Base-by-base conservation (phyloP, 2,888 invertebrate genomes). In the Chloroclysta siterata region DNA sequence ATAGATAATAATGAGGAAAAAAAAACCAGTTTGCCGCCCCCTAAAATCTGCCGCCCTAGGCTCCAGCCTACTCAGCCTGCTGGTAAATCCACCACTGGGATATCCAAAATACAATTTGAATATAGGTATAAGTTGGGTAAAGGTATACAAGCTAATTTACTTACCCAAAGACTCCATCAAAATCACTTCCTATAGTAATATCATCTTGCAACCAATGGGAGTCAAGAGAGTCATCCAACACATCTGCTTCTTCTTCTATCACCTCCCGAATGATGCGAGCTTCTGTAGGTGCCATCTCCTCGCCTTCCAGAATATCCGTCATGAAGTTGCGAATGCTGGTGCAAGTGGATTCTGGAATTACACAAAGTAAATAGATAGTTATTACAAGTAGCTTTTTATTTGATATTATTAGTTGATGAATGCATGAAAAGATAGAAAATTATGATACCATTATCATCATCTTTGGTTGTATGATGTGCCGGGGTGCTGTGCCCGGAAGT, bases 251-350 rank as follows among this genome's bases (percentile, higher is more conserved):
- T 65, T 92, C 91, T 41, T 87, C 84, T 29, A 92, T 89, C 0
- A 91, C 87, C 55, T 91, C 89, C 14, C 80, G 76, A 46, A 92
- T 88, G 54, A 92, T 90, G 5, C 79, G 76, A 0, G 84, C 89
- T 67, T 92, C 92, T 0, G 85, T 80, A 13, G 87, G 87, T 0
- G 85, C 84, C 71, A 92, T 79, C 60, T 89, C 90, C 50, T 88
- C 84, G 0, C 79, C 85, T 58, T 83, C 81, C 39, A 91, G 73
- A 0, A 92, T 85, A 53, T 91, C 91, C 1, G 83, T 82, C 83
- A 93, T 88, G 71, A 93, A 93, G 76, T 93, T 92, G 33, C 85
- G 85, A 56, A 92, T 90, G 55, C 91, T 91, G 63, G 92, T 89
- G 67, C 88, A 88, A 63, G 90, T 91, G 68, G 92, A 92, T 61